A percentile compares a stretch with the other conserved stretches of the same genome.
phyloP scores from a whole-genome alignment of 2,113 vertebrate genomes.

The Heterocephalus glaber region DNA sequence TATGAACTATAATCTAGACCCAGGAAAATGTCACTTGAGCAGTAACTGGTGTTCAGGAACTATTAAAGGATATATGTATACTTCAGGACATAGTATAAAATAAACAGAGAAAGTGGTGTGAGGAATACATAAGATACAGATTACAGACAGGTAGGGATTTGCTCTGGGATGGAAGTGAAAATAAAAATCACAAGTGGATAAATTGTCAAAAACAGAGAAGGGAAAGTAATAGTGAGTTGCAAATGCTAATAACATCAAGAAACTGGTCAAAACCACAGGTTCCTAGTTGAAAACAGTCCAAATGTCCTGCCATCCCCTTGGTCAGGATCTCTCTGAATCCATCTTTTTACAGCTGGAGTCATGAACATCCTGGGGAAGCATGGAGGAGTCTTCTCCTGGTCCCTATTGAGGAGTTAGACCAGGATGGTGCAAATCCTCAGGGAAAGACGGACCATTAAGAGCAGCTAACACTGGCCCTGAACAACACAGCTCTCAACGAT shows the following conservation, averaged over 20 bases:
- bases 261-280: neutral
- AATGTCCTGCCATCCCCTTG: neutral
- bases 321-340: neutral
- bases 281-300: neutral
- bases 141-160: neutral
- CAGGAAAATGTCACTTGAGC: neutral
- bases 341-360: neutral
- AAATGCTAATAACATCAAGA: neutral
- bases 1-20: neutral
- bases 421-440: neutral
- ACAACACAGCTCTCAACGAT: neutral
- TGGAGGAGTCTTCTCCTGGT: neutral
- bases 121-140: neutral
- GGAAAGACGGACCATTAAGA: neutral
- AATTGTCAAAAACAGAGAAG: neutral
- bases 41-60: neutral
- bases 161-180: neutral
- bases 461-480: neutral
- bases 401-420: neutral
- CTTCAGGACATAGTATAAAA: neutral
- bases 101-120: neutral
- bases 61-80: neutral
- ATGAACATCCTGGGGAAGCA: neutral
- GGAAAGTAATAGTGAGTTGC: neutral
- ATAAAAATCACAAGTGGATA: neutral